A percentile compares a stretch with the other conserved stretches of the same genome.
Evolutionary conservation across 37 sponge, comb jelly and placozoan genomes (phyloP).

Genomic region (Bolinopsis microptera): DNA sequence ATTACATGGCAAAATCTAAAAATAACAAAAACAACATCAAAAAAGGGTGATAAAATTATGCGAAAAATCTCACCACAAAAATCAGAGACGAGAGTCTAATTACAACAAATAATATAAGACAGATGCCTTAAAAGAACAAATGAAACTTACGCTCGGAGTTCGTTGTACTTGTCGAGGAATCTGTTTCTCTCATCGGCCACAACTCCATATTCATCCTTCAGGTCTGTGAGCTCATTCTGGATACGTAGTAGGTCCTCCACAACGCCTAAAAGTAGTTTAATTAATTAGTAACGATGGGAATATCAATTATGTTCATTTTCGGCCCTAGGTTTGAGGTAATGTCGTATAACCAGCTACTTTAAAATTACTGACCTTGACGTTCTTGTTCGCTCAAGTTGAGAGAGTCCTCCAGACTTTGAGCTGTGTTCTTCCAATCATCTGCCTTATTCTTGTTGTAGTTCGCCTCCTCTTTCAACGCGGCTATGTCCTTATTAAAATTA

Average conservation of each 20-base stretch:
- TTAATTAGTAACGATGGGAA: background rate
- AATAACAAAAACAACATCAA: too few relatives aligned
- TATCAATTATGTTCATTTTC: too few relatives aligned
- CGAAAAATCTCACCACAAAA: too few relatives aligned
- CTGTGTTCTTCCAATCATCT: constrained; percentile 53
- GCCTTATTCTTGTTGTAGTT: constrained; percentile 57
- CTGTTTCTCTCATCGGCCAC: constrained; percentile 53
- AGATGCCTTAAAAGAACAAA: too few relatives aligned
- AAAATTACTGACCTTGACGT: too few relatives aligned
- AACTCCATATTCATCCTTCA: constrained; percentile 58
- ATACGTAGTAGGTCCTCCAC: constrained; percentile 41
- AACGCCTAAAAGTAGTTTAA: constrained; percentile 3
- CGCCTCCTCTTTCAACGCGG: constrained; percentile 6
- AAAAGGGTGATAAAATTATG: too few relatives aligned
- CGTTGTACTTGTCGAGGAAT: constrained; percentile 61
- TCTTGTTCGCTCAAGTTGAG: constrained; percentile 54
- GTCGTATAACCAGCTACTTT: too few relatives aligned
- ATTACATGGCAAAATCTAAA: too few relatives aligned
- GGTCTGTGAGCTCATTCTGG: constrained; percentile 56
- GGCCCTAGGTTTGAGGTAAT: too few relatives aligned
- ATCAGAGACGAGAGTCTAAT: too few relatives aligned
- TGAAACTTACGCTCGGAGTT: background rate
- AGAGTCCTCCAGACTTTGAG: constrained; percentile 60
- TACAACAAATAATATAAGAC: too few relatives aligned
- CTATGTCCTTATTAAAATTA: background rate